Conservation (phyloP, 2,113 vertebrate species). For the Phycodurus eques region DNA sequence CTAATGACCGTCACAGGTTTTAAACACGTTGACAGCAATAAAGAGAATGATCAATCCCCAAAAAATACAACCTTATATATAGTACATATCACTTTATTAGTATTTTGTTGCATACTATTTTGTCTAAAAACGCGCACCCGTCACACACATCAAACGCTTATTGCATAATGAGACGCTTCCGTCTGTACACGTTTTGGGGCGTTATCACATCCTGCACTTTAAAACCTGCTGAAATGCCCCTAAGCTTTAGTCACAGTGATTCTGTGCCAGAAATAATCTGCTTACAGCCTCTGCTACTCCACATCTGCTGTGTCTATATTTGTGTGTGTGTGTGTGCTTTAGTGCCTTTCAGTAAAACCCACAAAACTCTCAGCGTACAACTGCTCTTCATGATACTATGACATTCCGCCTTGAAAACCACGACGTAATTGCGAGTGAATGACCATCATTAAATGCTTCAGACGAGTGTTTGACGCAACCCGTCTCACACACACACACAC, state of each 20-base stretch:
- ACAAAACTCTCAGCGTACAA: slow-evolving; percentile 11
- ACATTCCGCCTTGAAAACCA: slow-evolving; percentile 17
- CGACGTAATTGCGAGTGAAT: slow-evolving; percentile 20
- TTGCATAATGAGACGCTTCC: not conserved
- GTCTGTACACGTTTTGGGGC: slow-evolving; percentile 24
- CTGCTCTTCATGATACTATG: slow-evolving; percentile 17
- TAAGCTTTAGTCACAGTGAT: slow-evolving; percentile 44
- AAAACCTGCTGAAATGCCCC: slow-evolving; percentile 44
- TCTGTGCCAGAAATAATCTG: slow-evolving; percentile 50
- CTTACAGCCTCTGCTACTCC: slow-evolving; percentile 38
- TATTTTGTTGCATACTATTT: not conserved
- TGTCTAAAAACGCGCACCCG: not conserved
- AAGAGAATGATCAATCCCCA: not conserved
- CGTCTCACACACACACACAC: slow-evolving; percentile 18
- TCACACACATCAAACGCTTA: slow-evolving; percentile 17
- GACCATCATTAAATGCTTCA: slow-evolving; percentile 36
- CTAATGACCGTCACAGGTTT: not conserved
- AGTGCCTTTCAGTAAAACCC: slow-evolving; percentile 15
- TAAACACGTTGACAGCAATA: not conserved
- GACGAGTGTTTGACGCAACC: slow-evolving; percentile 26
- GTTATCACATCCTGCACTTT: slow-evolving; percentile 46
- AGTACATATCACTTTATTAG: not conserved
- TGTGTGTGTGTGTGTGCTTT: not conserved
- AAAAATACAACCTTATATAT: not conserved
- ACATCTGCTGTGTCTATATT: slow-evolving; percentile 34